Conservation (phyloP, 2,113 vertebrate species). For the Dryoscopus gambensis region DNA sequence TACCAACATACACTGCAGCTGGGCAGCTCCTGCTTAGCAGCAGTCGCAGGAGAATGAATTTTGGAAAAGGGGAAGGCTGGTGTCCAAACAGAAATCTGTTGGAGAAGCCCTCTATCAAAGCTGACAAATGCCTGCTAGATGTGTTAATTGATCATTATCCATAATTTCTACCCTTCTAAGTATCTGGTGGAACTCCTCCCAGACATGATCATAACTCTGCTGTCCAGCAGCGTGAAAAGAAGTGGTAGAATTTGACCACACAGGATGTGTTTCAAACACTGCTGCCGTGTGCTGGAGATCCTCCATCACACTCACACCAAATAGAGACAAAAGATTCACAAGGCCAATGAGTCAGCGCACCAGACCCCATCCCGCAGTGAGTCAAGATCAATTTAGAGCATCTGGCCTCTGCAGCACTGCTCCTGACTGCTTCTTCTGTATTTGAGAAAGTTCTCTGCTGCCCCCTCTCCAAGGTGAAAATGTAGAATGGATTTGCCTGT, state of each 20-base stretch:
- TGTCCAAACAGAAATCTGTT: neutral
- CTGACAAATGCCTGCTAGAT: neutral
- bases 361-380: neutral
- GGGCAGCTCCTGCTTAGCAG: neutral
- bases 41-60: neutral
- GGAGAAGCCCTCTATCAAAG: neutral
- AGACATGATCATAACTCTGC: constrained; percentile 14
- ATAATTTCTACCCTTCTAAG: neutral
- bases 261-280: neutral
- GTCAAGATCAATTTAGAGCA: neutral
- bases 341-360: neutral
- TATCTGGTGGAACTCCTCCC: constrained; percentile 69
- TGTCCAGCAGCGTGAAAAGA: neutral
- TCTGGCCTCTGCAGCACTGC: neutral
- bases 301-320: constrained; percentile 36
- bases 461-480: neutral
- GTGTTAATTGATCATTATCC: neutral
- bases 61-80: neutral
- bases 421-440: neutral
- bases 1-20: neutral
- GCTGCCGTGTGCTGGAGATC: constrained; percentile 35
- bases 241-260: neutral
- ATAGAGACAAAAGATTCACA: neutral
- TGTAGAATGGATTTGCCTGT: neutral
- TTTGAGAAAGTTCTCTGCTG: neutral